Evolutionary conservation across 2,797 vertebrate genomes (phyloP).

Genomic region (Artibeus lituratus): DNA sequence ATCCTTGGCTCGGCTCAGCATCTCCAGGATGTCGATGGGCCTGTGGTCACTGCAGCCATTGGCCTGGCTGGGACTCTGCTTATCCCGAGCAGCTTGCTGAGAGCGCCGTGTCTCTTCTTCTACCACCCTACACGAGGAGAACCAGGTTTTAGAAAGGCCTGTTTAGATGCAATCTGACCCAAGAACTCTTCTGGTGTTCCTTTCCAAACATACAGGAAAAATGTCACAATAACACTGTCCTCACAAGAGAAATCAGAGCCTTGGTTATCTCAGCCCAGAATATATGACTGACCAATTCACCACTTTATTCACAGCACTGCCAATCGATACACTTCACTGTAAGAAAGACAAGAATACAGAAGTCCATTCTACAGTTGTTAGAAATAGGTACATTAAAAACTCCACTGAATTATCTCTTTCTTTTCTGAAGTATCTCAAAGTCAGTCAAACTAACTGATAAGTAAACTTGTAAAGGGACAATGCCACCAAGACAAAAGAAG

Average conservation of each 20-base stretch:
- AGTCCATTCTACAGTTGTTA: background rate
- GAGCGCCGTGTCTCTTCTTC: conserved; percentile 91
- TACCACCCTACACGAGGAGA: conserved; percentile 87
- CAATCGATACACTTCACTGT: background rate
- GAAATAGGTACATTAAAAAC: background rate
- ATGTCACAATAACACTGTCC: background rate
- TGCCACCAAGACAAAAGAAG: background rate
- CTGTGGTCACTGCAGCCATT: conserved; percentile 88
- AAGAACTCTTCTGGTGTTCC: background rate
- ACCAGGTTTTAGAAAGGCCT: conserved; percentile 15
- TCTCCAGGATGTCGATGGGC: conserved; percentile 94
- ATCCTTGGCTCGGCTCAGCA: conserved; percentile 97
- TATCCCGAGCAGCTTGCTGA: conserved; percentile 86
- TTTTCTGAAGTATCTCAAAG: background rate
- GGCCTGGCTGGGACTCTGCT: conserved; percentile 83
- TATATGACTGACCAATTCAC: background rate
- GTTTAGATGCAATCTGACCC: background rate
- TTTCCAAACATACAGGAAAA: background rate
- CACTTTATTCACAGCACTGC: background rate
- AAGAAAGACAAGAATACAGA: background rate
- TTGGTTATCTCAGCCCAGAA: background rate
- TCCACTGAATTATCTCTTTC: background rate
- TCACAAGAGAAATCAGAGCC: background rate
- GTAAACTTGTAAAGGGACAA: background rate
- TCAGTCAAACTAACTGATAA: background rate